phyloP scores from a whole-genome alignment of 1,140 invertebrate genomes.

The Drosophila mauritiana region DNA sequence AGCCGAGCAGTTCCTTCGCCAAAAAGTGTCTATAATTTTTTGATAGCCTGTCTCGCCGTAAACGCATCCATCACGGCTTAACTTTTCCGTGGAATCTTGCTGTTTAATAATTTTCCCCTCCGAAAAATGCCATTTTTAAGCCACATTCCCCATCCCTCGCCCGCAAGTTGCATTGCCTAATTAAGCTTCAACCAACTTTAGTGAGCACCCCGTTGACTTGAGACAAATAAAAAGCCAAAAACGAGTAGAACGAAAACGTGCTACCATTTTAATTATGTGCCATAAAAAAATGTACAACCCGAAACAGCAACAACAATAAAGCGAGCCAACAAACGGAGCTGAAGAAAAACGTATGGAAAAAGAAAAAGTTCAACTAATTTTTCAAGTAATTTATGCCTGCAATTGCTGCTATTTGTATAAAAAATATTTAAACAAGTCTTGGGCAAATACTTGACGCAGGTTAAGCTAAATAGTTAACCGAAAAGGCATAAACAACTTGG shows the following conservation, averaged over 20 bases:
- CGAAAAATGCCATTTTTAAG: constrained; percentile 13
- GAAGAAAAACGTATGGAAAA: neutral
- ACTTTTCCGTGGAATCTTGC: constrained; percentile 16
- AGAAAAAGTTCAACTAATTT: constrained; percentile 37
- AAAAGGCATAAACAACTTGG: constrained; percentile 62
- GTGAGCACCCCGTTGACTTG: constrained; percentile 37
- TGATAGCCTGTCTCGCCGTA: constrained; percentile 9
- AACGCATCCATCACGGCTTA: constrained; percentile 15
- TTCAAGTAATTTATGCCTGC: constrained; percentile 65
- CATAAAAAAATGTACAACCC: constrained; percentile 52
- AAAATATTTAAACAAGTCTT: constrained; percentile 72
- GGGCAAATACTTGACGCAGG: constrained; percentile 68
- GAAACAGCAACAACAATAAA: constrained; percentile 22
- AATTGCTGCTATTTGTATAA: constrained; percentile 67
- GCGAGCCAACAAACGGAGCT: constrained; percentile 2
- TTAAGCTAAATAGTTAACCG: constrained; percentile 52
- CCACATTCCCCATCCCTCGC: constrained; percentile 4
- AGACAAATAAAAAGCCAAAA: constrained; percentile 47
- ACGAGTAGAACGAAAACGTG: constrained; percentile 41
- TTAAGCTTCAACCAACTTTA: constrained; percentile 42
- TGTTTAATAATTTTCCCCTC: constrained; percentile 20
- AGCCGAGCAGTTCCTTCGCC: neutral
- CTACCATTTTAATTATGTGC: constrained; percentile 68
- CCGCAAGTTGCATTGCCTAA: constrained; percentile 25
- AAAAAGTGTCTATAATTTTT: constrained; percentile 31